Evolutionary conservation across 2,113 vertebrate genomes (phyloP).

Genomic region (Chloropsis hardwickii): DNA sequence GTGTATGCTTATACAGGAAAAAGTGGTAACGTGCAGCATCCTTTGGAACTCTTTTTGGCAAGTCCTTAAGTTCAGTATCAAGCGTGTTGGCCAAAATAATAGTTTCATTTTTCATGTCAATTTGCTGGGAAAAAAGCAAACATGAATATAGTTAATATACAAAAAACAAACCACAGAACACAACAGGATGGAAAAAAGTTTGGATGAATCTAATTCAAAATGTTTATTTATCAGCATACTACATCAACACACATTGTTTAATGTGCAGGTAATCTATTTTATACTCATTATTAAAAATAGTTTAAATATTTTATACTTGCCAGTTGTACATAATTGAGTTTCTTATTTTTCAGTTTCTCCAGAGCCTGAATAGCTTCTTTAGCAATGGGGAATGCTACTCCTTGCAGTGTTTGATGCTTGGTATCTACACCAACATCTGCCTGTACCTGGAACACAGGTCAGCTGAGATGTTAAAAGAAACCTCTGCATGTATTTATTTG

Average conservation of each 20-base stretch:
- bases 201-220: neutral
- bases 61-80: conserved; percentile 88
- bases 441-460: conserved; percentile 79
- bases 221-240: neutral
- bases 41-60: conserved; percentile 91
- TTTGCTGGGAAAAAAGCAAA: conserved; percentile 79
- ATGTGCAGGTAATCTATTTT: neutral
- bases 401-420: conserved; percentile 93
- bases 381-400: conserved; percentile 91
- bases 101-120: conserved; percentile 89
- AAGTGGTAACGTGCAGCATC: conserved; percentile 95
- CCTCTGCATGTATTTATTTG: neutral
- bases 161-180: neutral
- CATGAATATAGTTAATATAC: neutral
- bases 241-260: neutral
- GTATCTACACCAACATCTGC: conserved; percentile 88
- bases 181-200: neutral
- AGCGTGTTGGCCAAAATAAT: conserved; percentile 87
- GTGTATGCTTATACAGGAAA: conserved; percentile 94
- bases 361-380: conserved; percentile 86
- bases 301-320: conserved; percentile 73
- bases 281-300: neutral
- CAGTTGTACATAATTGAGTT: conserved; percentile 93
- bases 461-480: neutral
- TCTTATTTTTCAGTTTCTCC: conserved; percentile 82